Evolutionary conservation across 2,888 invertebrate genomes (phyloP).

Genomic region (Eristalis tenax): DNA sequence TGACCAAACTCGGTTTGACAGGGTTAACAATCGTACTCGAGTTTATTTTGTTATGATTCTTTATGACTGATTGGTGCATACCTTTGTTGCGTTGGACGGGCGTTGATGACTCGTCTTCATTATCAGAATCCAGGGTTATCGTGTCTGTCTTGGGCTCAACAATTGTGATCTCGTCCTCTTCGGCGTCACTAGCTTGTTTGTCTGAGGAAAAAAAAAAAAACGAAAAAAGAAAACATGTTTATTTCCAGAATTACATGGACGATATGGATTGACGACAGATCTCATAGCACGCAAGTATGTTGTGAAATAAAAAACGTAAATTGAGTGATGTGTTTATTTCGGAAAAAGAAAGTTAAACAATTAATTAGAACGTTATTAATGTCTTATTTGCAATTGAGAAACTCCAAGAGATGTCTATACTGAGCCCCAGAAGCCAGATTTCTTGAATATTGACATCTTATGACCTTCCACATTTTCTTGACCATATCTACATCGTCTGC

Average conservation of each 20-base stretch:
- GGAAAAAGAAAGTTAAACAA: not conserved
- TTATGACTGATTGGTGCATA: constrained; percentile 32
- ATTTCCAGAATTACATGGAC: not conserved
- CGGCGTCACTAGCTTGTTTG: constrained; percentile 80
- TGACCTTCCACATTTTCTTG: constrained; percentile 78
- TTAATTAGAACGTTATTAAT: not conserved
- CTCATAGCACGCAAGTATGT: not conserved
- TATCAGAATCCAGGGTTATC: constrained; percentile 80
- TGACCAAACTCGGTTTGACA: not conserved
- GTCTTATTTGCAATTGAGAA: constrained; percentile 13
- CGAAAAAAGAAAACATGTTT: not conserved
- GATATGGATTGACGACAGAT: not conserved
- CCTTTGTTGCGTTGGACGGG: not conserved
- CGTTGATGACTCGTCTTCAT: constrained; percentile 76
- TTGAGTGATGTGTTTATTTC: not conserved
- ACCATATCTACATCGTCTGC: constrained; percentile 74
- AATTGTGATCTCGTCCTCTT: constrained; percentile 81
- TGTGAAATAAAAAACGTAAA: not conserved
- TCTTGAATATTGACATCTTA: constrained; percentile 68
- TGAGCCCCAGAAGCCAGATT: constrained; percentile 2
- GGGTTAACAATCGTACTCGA: not conserved
- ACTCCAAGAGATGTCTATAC: constrained; percentile 25
- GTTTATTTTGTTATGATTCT: constrained; percentile 63
- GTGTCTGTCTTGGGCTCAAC: constrained; percentile 80
- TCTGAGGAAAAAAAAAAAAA: constrained; percentile 73